Evolutionary conservation across 1,140 invertebrate species (phyloP), one percentile per base, ranked within the genome.

Genomic region (Pristionchus pacificus): DNA sequence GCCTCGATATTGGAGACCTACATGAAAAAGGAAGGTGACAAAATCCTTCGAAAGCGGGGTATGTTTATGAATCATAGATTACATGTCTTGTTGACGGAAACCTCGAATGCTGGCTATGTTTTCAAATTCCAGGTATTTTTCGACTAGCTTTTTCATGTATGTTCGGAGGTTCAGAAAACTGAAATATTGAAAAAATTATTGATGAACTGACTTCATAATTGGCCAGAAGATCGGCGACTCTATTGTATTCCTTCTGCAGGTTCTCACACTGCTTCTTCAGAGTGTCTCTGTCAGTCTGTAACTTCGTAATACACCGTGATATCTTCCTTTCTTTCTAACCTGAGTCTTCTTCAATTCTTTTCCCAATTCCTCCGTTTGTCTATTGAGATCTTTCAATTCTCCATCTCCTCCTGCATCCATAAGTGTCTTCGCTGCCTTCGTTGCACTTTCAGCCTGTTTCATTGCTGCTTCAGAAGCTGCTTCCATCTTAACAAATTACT

Each of bases 381-480:
- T 62, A 25, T 61, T 74, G 24, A 74, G 64, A 24, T 79, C 73
- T 57, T 61, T 58, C 31, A 74, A 55, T 29, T 68, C 68, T 2
- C 57, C 79, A 31, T 78, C 71, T 3, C 61, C 77, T n/a, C 68
- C 61, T 2, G 78, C 70, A 29, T 80, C 78, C 74, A 83, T 76
- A n/a, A 83, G 72, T 24, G 65, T 77, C 58, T 81, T 77, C 38
- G 81, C 81, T 38, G 79, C 77, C 69, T 83, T 78, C 24, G 72
- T 72, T 3, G 81, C 81, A 28, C 78, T 65, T 68, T 84, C 79
- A 29, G 81, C 81, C 66, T 83, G 81, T n/a, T 78, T 79, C 62
- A 83, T 78, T 6, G 81, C 80, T 62, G 81, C 79, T 66, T 83
- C 83, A 29, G 74, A 60, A 29, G 83, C 72, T 27, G 80, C 77